Conservation (phyloP, 2,888 invertebrate genomes). For the Drosophila kanekoi region DNA sequence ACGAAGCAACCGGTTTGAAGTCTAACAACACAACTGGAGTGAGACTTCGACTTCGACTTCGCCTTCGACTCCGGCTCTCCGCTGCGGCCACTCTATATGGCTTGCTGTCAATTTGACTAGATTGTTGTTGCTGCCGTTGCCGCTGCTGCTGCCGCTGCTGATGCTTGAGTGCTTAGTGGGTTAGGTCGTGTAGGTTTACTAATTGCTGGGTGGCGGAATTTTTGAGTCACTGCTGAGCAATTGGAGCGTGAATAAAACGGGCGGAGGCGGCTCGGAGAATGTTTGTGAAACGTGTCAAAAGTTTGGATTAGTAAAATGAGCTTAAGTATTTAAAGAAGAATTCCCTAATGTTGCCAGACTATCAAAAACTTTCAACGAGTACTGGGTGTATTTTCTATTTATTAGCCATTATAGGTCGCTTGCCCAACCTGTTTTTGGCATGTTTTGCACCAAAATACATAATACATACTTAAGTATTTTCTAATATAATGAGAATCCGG, state of each 20-base stretch:
- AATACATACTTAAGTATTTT: no score
- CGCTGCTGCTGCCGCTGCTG: constrained; percentile 24
- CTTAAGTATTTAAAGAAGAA: constrained; percentile 50
- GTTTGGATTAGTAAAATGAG: constrained; percentile 66
- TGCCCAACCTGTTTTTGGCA: no score
- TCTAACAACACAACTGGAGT: constrained; percentile 34
- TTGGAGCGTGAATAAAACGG: constrained; percentile 65
- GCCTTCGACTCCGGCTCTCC: constrained; percentile 9
- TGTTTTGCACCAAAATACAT: no score
- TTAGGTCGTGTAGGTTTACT: constrained; percentile 78
- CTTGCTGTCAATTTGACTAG: constrained; percentile 66
- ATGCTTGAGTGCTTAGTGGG: constrained; percentile 70
- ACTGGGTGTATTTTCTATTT: no score
- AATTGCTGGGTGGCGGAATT: constrained; percentile 78
- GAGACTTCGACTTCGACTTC: constrained; percentile 5
- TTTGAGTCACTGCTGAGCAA: constrained; percentile 69
- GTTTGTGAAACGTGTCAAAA: constrained; percentile 72
- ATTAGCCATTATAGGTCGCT: no score
- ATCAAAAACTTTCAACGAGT: no score
- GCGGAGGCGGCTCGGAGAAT: constrained; percentile 15
- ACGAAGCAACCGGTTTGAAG: constrained; percentile 67
- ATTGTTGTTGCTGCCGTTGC: constrained; percentile 32
- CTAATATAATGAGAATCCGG: no score
- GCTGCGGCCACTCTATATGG: constrained; percentile 30
- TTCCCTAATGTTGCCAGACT: constrained; percentile 18